These are phyloP conservation scores for Ochropacha duplaris DNA, from an alignment of 2,888 invertebrate genomes.

Conservation along the genomic window DNA sequence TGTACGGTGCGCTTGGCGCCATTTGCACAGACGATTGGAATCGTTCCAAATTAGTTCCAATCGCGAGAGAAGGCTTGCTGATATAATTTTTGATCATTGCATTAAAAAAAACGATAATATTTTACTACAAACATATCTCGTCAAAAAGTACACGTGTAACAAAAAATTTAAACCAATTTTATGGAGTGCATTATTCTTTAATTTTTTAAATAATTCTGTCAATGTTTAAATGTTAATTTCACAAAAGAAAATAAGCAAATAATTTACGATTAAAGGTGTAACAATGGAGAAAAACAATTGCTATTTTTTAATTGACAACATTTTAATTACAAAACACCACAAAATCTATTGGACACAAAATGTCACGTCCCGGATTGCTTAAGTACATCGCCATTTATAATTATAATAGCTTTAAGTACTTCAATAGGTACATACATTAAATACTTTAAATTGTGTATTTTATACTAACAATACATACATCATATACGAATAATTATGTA, in stretches of 20 bases:
- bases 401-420: constrained; percentile 69
- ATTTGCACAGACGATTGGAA: too few species aligned
- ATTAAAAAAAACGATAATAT: neutral
- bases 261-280: constrained; percentile 17
- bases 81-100: too few species aligned
- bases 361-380: constrained; percentile 73
- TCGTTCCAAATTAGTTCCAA: too few species aligned
- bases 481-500: constrained; percentile 55
- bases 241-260: constrained; percentile 15
- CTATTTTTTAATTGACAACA: constrained; percentile 77
- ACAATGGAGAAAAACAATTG: constrained; percentile 42
- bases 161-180: constrained; percentile 26
- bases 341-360: constrained; percentile 78
- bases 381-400: constrained; percentile 69
- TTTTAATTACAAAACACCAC: constrained; percentile 83
- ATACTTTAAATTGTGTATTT: constrained; percentile 73
- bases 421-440: constrained; percentile 67
- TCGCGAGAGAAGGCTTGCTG: too few species aligned
- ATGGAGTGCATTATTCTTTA: constrained; percentile 37
- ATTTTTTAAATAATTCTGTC: constrained; percentile 34
- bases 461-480: constrained; percentile 78
- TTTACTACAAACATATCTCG: too few species aligned
- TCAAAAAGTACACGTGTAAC: too few species aligned
- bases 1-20: neutral
- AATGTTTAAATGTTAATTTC: constrained; percentile 16